Percentiles rank a stretch among this genome's conserved stretches.
Evolutionary conservation across 2,888 invertebrate species (phyloP).

Genomic region (Thalpophila matura): DNA sequence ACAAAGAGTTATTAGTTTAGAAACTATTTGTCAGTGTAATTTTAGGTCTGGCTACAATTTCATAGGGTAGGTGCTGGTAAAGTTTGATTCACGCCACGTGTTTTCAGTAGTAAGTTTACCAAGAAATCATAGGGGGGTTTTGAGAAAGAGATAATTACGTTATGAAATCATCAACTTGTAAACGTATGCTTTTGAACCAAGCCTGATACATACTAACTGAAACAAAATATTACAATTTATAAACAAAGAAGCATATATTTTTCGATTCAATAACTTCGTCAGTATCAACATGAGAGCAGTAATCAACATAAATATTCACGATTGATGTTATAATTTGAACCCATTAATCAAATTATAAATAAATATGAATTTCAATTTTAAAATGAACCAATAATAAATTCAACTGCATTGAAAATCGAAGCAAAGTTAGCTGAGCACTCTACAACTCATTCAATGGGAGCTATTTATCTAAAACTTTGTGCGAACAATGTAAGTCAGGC

Average conservation of each 20-base stretch:
- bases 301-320: neutral
- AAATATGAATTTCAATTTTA: slow-evolving; percentile 18
- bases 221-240: neutral
- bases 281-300: no score
- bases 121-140: neutral
- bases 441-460: slow-evolving; percentile 25
- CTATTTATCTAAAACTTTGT: slow-evolving; percentile 60
- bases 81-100: neutral
- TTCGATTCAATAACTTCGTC: neutral
- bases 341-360: slow-evolving; percentile 32
- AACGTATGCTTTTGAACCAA: no score
- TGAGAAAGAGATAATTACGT: neutral
- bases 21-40: slow-evolving; percentile 21
- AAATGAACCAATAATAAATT: slow-evolving; percentile 19
- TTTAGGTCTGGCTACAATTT: slow-evolving; percentile 13
- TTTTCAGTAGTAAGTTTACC: neutral
- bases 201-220: no score
- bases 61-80: neutral
- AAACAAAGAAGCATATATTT: neutral
- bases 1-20: slow-evolving; percentile 29
- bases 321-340: slow-evolving; percentile 6
- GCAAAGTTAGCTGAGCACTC: slow-evolving; percentile 19
- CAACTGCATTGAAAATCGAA: slow-evolving; percentile 39
- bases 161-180: no score
- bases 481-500: slow-evolving; percentile 42